These are phyloP conservation scores for Drosophila fuyamai DNA, from an alignment of 1,140 invertebrate species.

Conservation along the genomic window DNA sequence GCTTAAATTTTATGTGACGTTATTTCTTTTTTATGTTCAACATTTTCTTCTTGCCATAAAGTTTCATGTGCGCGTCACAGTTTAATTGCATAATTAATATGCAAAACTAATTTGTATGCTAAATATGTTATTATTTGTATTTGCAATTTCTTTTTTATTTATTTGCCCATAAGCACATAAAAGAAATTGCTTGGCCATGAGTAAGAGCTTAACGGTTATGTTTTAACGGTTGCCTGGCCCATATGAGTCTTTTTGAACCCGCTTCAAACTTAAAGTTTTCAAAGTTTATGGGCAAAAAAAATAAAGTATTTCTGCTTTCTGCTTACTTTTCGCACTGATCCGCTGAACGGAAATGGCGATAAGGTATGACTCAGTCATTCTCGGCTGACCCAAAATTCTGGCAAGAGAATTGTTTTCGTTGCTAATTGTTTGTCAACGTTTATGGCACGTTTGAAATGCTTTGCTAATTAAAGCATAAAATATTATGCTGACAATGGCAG, in stretches of 20 bases:
- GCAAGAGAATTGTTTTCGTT: conserved; percentile 9
- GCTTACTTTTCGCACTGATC: conserved; percentile 48
- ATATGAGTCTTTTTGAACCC: conserved; percentile 66
- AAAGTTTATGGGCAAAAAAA: conserved; percentile 14
- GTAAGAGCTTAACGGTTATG: conserved; percentile 40
- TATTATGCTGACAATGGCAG: conserved; percentile 40
- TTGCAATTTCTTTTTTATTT: conserved; percentile 21
- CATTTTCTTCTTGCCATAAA: conserved; percentile 2
- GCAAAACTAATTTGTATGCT: conserved; percentile 71
- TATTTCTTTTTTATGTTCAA: conserved; percentile 11
- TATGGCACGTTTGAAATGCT: conserved; percentile 42
- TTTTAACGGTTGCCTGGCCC: conserved; percentile 39
- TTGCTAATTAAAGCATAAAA: conserved; percentile 51
- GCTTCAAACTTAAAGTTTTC: conserved; percentile 17
- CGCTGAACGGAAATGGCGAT: conserved; percentile 10
- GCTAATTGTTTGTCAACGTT: conserved; percentile 43
- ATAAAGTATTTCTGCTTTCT: conserved; percentile 14
- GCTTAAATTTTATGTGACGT: conserved; percentile 11
- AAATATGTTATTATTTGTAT: conserved; percentile 53
- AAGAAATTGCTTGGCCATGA: conserved; percentile 47
- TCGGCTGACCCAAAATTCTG: conserved; percentile 37
- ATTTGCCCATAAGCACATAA: conserved; percentile 12
- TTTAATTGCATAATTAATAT: conserved; percentile 74
- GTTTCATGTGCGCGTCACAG: conserved; percentile 21
- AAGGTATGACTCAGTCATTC: conserved; percentile 41